Evolutionary conservation across 2,888 invertebrate species (phyloP).

Genomic region (Pterobdella sp.): DNA sequence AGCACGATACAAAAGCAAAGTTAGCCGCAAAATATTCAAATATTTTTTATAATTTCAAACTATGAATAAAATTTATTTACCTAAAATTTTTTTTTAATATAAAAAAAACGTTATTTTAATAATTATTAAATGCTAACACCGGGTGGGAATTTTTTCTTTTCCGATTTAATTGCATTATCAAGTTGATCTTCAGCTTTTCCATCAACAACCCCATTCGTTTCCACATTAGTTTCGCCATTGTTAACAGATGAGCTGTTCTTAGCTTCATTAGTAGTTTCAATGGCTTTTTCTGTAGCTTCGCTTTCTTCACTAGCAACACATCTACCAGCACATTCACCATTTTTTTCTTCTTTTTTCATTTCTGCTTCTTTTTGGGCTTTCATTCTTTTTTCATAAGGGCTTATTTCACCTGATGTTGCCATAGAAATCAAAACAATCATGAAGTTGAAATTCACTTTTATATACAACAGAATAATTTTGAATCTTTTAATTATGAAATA

Average conservation of each 20-base stretch:
- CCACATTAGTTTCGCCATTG: background rate
- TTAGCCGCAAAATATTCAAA: too few species aligned
- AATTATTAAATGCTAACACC: too few species aligned
- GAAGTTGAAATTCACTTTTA: background rate
- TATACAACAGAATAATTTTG: background rate
- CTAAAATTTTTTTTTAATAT: too few species aligned
- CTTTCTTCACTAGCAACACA: background rate
- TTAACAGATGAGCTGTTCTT: background rate
- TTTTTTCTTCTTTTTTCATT: conserved; percentile 9
- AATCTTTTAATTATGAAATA: background rate
- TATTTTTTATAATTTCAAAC: too few species aligned
- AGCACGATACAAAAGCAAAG: too few species aligned
- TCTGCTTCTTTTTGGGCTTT: conserved; percentile 25
- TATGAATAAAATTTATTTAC: too few species aligned
- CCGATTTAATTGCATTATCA: too few species aligned
- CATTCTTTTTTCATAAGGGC: conserved; percentile 30
- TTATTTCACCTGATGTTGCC: conserved; percentile 25
- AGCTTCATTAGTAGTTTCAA: background rate
- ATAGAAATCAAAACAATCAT: background rate
- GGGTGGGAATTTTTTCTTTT: too few species aligned
- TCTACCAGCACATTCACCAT: background rate
- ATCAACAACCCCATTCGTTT: too few species aligned
- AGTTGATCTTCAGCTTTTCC: too few species aligned
- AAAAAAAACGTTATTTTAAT: too few species aligned
- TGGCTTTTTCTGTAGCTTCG: background rate